Base-by-base conservation (phyloP, 2,113 vertebrate species). In the Tragelaphus scriptus region DNA sequence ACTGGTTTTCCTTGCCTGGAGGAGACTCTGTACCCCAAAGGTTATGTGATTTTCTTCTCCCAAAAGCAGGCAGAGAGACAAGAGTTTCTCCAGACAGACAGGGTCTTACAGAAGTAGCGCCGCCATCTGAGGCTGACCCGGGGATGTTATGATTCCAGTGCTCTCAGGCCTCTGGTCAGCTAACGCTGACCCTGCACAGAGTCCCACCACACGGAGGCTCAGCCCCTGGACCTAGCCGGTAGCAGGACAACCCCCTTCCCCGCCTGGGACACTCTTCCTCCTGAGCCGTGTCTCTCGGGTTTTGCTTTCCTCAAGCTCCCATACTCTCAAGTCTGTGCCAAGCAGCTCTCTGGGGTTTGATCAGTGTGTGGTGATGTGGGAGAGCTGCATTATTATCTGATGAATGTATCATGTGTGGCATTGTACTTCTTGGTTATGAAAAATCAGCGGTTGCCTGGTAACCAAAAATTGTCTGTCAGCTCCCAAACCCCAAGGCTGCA, bases 391-490 rank as follows among this genome's bases (percentile, higher is more conserved):
- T 56, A 28, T 36, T 63, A 79, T 85, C 96, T 88, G 95, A 65
- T 68, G 19, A 51, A 80, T 87, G 23, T 30, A 68, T 90, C 92
- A 49, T 4, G 21, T 77, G 88, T n/a, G 75, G 21, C 19, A 65
- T 53, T 49, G 85, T 82, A 19, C 92, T 93, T 65, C 81, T 49
- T 87, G 92, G 63, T 75, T 95, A 90, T 86, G 90, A 77, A 87
- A 95, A 93, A 92, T 90, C 97, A 92, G 91, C 1, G 0, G 97
- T 98, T 98, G 96, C 97, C 94, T 98, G 51, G 97, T 86, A 90
- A 98, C 97, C 63, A 7, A 47, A 47, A 80, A 53, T 36, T 25
- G 84, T 59, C 95, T 89, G 86, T 94, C 80, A 26, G 90, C 26
- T 92, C n/a, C 90, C 23, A 25, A 25, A n/a, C 58, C 47, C 40